Conservation (phyloP, 2,888 invertebrate species). For the Drosophila melanosoma region DNA sequence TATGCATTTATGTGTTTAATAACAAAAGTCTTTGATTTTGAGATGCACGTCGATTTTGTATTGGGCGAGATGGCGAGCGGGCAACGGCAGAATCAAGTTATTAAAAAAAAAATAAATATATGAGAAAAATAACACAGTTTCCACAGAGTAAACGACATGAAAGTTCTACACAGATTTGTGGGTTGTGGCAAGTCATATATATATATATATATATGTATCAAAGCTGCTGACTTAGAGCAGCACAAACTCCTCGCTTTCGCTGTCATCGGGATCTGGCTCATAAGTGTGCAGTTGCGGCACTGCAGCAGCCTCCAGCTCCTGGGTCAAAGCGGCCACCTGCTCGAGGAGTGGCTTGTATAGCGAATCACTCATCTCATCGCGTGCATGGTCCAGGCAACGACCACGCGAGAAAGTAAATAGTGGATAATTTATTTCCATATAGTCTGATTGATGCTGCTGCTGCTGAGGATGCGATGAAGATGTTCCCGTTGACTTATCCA, state of each 20-base stretch:
- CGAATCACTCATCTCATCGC: slow-evolving; percentile 82
- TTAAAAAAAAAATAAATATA: slow-evolving; percentile 14
- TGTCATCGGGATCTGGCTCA: slow-evolving; percentile 86
- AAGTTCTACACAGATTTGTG: slow-evolving; percentile 1
- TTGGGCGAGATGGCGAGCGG: slow-evolving; percentile 61
- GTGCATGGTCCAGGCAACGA: slow-evolving; percentile 86
- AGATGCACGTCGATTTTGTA: slow-evolving; percentile 68
- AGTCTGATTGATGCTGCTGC: slow-evolving; percentile 52
- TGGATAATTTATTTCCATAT: slow-evolving; percentile 88
- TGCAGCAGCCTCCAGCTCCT: slow-evolving; percentile 85
- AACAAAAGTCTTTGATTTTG: slow-evolving; percentile 80
- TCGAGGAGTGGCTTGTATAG: slow-evolving; percentile 87
- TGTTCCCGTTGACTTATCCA: slow-evolving; percentile 61
- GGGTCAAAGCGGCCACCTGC: slow-evolving; percentile 86
- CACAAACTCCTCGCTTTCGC: slow-evolving; percentile 91
- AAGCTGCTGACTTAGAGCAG: slow-evolving; percentile 85
- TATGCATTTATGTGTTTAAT: slow-evolving; percentile 33
- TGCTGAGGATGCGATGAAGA: slow-evolving; percentile 46
- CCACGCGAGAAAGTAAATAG: slow-evolving; percentile 93
- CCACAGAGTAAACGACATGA: slow-evolving; percentile 23
- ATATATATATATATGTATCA: slow-evolving; percentile 10
- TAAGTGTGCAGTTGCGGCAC: slow-evolving; percentile 68
- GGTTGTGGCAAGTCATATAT: slow-evolving; percentile 19
- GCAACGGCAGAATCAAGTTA: slow-evolving; percentile 48
- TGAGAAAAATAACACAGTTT: slow-evolving; percentile 61